Evolutionary conservation across 2,888 invertebrate species (phyloP), one percentile per base, ranked within the genome.

Genomic region (Chironomus tentans): DNA sequence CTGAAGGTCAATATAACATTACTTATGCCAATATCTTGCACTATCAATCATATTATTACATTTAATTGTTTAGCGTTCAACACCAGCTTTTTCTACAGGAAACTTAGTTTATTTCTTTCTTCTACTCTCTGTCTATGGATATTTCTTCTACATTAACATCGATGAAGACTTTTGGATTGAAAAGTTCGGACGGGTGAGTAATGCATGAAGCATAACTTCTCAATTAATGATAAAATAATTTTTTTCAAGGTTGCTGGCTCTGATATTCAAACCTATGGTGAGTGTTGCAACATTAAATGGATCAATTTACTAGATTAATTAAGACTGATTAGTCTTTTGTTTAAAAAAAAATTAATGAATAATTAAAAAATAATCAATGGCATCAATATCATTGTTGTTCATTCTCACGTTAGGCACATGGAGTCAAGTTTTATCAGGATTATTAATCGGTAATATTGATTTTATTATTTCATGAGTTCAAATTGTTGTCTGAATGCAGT

Each of bases 201-300:
- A 38, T 10, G 38, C 38, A 10, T 38, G 38, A 10, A 38, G 10
- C 38, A 38, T 10, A 38, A 28, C 28, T 28, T 4, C 5, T 4
- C 28, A 28, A 3, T 28, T 28, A 28, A 38, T 38, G 10, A 2
- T 38, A 38, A 28, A 6, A 38, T 38, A 38, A 38, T 38, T 38
- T 10, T 38, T 38, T 38, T 38, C 38, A 38, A 38, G 38, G 24
- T 74, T 47, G 13, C 68, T 15, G 18, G 50, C 4, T 74, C 68
- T 5, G 65, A 47, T 5, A 68, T 68, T 50, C 74, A 74, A 68
- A 68, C 48, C 2, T 74, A 68, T 68, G 74, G 74, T 38, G n/a
- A 28, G 15, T 68, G 4, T 13, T 38, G 38, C 38, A 18, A 12
- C 21, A 21, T 4, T 18, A 15, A 18, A 18, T 69, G 13, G 4